These are phyloP conservation scores for Oryzias javanicus DNA, from an alignment of 2,113 vertebrate species.

Conservation along the genomic window DNA sequence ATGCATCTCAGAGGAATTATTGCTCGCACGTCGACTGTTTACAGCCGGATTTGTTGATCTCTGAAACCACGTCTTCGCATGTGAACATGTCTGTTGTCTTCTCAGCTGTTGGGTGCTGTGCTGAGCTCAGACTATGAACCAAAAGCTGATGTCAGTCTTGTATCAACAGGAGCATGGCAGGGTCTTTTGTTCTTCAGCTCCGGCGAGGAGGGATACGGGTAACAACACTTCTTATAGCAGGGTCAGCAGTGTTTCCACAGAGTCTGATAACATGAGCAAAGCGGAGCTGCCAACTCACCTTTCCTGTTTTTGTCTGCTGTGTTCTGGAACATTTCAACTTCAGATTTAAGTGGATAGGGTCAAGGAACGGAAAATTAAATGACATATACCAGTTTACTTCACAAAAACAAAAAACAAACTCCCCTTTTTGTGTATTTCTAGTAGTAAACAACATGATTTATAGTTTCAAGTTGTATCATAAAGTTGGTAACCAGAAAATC, in stretches of 20 bases:
- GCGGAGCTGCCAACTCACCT: conserved; percentile 49
- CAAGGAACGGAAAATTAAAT: conserved; percentile 23
- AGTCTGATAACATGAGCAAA: conserved; percentile 30
- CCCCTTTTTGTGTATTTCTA: conserved; percentile 11
- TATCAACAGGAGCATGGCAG: neutral
- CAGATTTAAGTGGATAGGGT: conserved; percentile 31
- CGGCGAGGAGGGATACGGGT: neutral
- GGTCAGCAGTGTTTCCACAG: conserved; percentile 41
- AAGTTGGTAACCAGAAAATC: neutral
- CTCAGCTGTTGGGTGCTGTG: conserved; percentile 13
- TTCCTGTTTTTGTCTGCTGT: conserved; percentile 62
- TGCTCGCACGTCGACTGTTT: conserved; percentile 3
- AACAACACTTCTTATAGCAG: conserved; percentile 21
- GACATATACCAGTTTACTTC: neutral
- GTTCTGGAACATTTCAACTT: conserved; percentile 11
- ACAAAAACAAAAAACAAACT: neutral
- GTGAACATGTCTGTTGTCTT: conserved; percentile 9
- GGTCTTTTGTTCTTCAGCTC: conserved; percentile 11
- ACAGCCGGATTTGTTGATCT: neutral
- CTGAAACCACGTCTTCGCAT: conserved; percentile 5
- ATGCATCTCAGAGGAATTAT: conserved; percentile 24
- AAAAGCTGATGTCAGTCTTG: conserved; percentile 3
- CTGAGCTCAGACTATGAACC: neutral
- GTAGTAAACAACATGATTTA: neutral
- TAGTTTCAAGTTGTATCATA: conserved; percentile 3